A percentile compares a stretch with the other conserved stretches of the same genome.
phyloP scores from a whole-genome alignment of 2,113 vertebrate species.

The Uropsilus gracilis region DNA sequence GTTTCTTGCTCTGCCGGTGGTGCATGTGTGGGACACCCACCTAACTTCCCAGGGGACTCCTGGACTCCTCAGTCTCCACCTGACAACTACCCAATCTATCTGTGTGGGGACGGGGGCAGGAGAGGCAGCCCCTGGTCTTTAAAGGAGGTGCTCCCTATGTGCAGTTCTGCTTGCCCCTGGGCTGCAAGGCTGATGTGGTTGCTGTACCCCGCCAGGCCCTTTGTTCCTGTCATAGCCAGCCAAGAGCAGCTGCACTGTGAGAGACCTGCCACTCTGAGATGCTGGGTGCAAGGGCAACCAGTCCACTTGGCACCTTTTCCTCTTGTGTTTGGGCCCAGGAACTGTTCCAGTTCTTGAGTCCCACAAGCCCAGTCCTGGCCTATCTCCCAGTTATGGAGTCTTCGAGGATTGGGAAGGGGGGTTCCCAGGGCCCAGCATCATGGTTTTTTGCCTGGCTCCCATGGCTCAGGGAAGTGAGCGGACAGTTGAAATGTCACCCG shows the following conservation, averaged over 20 bases:
- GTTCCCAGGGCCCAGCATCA: not conserved
- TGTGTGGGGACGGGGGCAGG: too few relatives aligned
- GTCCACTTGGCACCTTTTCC: not conserved
- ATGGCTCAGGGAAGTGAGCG: not conserved
- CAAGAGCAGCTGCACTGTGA: slow-evolving; percentile 20
- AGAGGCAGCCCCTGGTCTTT: not conserved
- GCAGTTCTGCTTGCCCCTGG: not conserved
- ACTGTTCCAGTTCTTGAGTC: not conserved
- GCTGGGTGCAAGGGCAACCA: not conserved
- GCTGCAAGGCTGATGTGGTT: not conserved
- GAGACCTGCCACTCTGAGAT: not conserved
- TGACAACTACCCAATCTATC: not conserved
- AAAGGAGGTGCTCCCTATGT: not conserved
- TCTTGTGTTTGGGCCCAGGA: not conserved
- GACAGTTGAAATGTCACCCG: slow-evolving; percentile 65
- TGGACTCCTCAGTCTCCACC: not conserved
- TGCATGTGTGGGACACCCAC: not conserved
- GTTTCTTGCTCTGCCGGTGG: not conserved
- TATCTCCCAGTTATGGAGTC: not conserved
- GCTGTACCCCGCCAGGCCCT: not conserved
- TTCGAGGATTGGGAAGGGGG: not conserved
- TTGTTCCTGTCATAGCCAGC: not conserved
- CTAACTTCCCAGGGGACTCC: not conserved
- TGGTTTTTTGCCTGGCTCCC: not conserved
- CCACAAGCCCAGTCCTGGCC: not conserved